phyloP scores from a whole-genome alignment of 2,797 vertebrate genomes.

The Microctenopoma lineatum region DNA sequence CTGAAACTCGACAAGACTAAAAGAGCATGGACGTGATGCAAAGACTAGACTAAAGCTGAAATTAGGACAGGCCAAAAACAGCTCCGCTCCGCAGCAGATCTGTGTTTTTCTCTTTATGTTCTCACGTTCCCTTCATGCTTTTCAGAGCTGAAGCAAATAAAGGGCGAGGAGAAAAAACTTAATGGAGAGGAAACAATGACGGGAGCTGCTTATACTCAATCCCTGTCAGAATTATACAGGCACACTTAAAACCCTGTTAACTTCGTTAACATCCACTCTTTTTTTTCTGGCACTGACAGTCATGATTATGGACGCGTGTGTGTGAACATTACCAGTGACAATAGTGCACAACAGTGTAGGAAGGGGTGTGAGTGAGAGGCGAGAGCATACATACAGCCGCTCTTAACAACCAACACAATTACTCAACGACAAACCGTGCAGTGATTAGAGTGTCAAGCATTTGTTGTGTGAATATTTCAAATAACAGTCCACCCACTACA shows the following conservation, averaged over 20 bases:
- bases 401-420: slow-evolving; percentile 40
- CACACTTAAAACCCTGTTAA: background rate
- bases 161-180: background rate
- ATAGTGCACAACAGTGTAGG: slow-evolving; percentile 3
- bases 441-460: slow-evolving; percentile 27
- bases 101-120: background rate
- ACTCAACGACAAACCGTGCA: slow-evolving; percentile 3
- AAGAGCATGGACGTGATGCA: too few relatives aligned
- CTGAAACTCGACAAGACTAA: too few relatives aligned
- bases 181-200: slow-evolving; percentile 14
- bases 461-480: slow-evolving; percentile 37
- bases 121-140: slow-evolving; percentile 21
- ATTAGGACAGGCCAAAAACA: too few relatives aligned
- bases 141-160: slow-evolving; percentile 6
- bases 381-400: slow-evolving; percentile 1
- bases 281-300: slow-evolving; percentile 3
- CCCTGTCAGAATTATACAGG: slow-evolving; percentile 19
- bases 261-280: background rate
- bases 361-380: slow-evolving; percentile 15
- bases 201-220: background rate
- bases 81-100: slow-evolving; percentile 5
- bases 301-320: slow-evolving; percentile 33
- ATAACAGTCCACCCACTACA: slow-evolving; percentile 36
- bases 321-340: slow-evolving; percentile 25
- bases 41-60: too few relatives aligned